Evolutionary conservation across 2,113 vertebrate species (phyloP), one percentile per base, ranked within the genome.

Genomic region (Scytalopus superciliaris): DNA sequence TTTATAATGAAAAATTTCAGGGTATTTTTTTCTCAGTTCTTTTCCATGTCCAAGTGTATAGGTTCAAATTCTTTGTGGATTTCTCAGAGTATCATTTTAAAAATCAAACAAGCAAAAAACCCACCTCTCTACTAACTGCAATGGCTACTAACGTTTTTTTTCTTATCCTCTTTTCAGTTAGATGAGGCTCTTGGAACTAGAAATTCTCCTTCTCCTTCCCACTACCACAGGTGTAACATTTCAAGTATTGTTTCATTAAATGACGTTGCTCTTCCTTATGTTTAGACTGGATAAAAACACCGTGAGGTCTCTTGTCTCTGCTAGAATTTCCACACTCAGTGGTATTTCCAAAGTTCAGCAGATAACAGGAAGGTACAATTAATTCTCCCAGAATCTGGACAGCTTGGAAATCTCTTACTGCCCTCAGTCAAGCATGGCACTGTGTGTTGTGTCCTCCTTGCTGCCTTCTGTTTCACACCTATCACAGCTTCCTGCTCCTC

Each of bases 311-410:
- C 42, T 56, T 72, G 45, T 69, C 69, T 90, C 56, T 78, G 49
- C 56, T 84, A 40, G 39, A 39, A 95, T 92, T 91, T 88, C 33
- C 44, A n/a, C 62, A 60, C 19, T 84, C 22, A 0, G 52, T 82
- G 72, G 14, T 86, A 84, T 93, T 96, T 94, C 53, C 60, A 62
- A 88, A 88, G 62, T 92, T 93, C 82, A 87, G 53, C 53, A 76
- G 60, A 60, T 50, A 93, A 68, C 35, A 81, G 63, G 72, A 91
- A 84, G 47, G 16, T 66, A 78, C 21, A 76, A 78, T 81, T 90
- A 93, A 88, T 86, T 91, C 56, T 91, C 68, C 57, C 42, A 72
- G 37, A 82, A 47, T 74, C 12, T 78, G 24, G 56, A 92, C 84
- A 88, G 67, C 49, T 92, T 87, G 53, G 27, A 84, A 75, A 59